phyloP scores from a whole-genome alignment of 64 coral and sea anemone genomes.

The Dendronephthya gigantea region DNA sequence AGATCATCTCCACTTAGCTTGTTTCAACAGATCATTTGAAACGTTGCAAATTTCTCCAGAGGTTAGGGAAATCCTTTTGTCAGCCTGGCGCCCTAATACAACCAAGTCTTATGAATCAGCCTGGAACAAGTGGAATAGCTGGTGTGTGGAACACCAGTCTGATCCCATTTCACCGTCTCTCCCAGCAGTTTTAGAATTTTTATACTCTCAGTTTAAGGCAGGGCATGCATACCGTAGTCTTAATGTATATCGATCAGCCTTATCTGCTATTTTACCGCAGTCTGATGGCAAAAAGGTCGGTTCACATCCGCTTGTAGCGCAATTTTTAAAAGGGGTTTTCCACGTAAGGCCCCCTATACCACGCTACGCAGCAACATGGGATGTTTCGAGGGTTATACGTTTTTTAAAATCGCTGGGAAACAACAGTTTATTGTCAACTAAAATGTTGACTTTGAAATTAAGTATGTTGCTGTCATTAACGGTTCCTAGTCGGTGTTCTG shows the following conservation, averaged over 20 bases:
- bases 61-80: neutral
- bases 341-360: neutral
- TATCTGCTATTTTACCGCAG: slow-evolving; percentile 15
- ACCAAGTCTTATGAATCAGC: neutral
- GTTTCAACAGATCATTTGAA: neutral
- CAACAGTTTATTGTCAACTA: neutral
- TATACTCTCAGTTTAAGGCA: neutral
- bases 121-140: slow-evolving; percentile 17
- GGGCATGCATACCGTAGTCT: neutral
- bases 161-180: neutral
- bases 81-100: neutral
- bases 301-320: neutral
- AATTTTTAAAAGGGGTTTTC: slow-evolving; percentile 17
- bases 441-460: neutral
- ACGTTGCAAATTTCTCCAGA: neutral
- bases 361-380: neutral
- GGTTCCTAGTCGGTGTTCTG: neutral
- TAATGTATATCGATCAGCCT: neutral
- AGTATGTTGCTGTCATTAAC: slow-evolving; percentile 5
- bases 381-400: slow-evolving; percentile 11
- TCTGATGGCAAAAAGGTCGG: neutral
- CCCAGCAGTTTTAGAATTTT: neutral
- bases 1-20: neutral
- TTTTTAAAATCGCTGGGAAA: neutral
- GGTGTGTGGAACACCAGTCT: slow-evolving; percentile 17